A percentile compares a stretch with the other conserved stretches of the same genome.
phyloP scores from a whole-genome alignment of 2,113 vertebrate species.

The Tenrec ecaudatus region DNA sequence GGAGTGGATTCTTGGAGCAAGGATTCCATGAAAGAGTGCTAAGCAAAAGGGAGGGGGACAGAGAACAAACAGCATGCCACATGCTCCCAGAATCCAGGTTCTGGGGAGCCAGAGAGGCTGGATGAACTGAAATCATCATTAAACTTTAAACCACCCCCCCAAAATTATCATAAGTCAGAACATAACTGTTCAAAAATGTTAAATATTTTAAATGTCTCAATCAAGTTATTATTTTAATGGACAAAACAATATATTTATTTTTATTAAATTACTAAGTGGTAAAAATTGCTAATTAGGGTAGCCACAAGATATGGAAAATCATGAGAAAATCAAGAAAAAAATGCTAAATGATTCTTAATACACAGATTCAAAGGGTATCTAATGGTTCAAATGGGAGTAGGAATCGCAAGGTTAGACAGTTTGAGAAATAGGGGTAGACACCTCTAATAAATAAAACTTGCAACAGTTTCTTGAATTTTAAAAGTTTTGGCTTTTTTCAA shows the following conservation, averaged over 20 bases:
- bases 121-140: too few relatives aligned
- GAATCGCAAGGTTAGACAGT: not conserved
- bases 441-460: not conserved
- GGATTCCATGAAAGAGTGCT: too few relatives aligned
- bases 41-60: too few relatives aligned
- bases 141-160: too few relatives aligned
- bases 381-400: not conserved
- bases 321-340: not conserved
- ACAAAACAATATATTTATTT: not conserved
- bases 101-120: too few relatives aligned
- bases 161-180: not conserved
- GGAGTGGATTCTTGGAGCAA: too few relatives aligned
- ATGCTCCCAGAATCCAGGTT: too few relatives aligned
- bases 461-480: conserved; percentile 12
- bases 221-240: not conserved
- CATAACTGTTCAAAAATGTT: not conserved
- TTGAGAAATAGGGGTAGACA: not conserved
- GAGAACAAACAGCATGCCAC: too few relatives aligned
- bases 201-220: not conserved
- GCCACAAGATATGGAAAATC: not conserved
- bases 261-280: not conserved
- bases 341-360: not conserved
- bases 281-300: not conserved
- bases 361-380: not conserved
- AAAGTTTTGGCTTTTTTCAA: conserved; percentile 18